Conservation (phyloP, 1,140 invertebrate species). For the Pogonomyrmex barbatus region DNA sequence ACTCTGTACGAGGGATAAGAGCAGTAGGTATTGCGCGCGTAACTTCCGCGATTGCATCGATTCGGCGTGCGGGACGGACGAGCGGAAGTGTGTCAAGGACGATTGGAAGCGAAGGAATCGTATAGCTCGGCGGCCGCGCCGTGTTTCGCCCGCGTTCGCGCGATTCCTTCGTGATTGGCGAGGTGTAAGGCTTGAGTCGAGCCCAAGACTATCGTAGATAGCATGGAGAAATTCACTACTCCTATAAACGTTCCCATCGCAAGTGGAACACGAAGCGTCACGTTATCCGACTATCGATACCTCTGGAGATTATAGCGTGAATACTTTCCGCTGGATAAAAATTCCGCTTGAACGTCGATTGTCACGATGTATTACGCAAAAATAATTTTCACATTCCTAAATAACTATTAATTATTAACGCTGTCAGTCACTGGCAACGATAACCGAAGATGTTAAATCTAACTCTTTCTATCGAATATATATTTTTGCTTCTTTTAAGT, state of each 20-base stretch:
- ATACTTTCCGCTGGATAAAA: conserved; percentile 1
- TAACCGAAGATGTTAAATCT: not conserved
- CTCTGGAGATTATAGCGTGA: not conserved
- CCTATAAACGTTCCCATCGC: conserved; percentile 6
- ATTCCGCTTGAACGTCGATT: conserved; percentile 4
- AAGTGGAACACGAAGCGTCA: conserved; percentile 14
- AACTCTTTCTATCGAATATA: not conserved
- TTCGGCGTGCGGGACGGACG: conserved; percentile 54
- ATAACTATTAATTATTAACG: not conserved
- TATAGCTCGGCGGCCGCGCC: conserved; percentile 32
- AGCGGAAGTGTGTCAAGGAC: conserved; percentile 60
- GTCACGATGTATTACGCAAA: not conserved
- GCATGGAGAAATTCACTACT: conserved; percentile 2
- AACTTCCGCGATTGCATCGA: conserved; percentile 58
- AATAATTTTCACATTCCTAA: not conserved
- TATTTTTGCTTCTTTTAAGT: not conserved
- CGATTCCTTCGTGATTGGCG: conserved; percentile 21
- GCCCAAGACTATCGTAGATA: not conserved
- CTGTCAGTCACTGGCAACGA: too few relatives aligned
- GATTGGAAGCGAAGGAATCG: conserved; percentile 55
- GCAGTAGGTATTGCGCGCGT: conserved; percentile 54
- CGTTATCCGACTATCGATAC: not conserved
- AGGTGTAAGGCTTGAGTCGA: not conserved
- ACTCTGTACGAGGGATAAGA: conserved; percentile 55
- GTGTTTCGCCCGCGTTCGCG: conserved; percentile 19